phyloP scores from a whole-genome alignment of 2,113 vertebrate genomes.

The Neogale vison region DNA sequence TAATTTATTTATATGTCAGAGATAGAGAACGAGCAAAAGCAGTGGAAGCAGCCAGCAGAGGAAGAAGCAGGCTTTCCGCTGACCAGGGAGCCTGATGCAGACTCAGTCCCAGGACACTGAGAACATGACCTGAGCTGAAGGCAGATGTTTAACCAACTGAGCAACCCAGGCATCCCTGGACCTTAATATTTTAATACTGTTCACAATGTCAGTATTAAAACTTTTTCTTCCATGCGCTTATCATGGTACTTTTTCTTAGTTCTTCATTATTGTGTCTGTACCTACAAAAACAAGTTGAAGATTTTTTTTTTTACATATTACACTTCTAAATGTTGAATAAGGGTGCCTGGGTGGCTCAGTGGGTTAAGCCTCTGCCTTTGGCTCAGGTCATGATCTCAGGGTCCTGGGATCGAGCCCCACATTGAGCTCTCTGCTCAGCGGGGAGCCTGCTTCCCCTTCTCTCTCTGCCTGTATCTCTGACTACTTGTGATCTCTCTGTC shows the following conservation, averaged over 20 bases:
- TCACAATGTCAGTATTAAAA: background rate
- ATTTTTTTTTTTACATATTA: background rate
- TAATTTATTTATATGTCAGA: background rate
- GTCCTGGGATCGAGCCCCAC: too few species aligned
- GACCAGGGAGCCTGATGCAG: background rate
- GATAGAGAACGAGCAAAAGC: background rate
- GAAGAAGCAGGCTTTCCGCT: background rate
- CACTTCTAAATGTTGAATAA: conserved; percentile 1
- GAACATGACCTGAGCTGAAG: background rate
- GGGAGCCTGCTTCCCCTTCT: too few species aligned
- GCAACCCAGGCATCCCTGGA: background rate
- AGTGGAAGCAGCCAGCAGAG: background rate
- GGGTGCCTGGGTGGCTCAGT: too few species aligned
- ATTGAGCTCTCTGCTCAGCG: too few species aligned
- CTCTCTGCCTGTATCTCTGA: too few species aligned
- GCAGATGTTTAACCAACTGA: background rate
- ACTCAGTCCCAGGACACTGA: background rate
- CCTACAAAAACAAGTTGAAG: background rate
- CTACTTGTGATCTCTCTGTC: too few species aligned
- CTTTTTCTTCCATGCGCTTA: background rate
- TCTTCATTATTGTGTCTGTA: background rate
- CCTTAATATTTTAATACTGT: background rate
- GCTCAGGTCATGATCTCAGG: too few species aligned
- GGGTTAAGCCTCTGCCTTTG: too few species aligned
- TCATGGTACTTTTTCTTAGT: background rate